These are phyloP conservation scores for Numida meleagris DNA, from an alignment of 2,113 vertebrate species.

Conservation along the genomic window DNA sequence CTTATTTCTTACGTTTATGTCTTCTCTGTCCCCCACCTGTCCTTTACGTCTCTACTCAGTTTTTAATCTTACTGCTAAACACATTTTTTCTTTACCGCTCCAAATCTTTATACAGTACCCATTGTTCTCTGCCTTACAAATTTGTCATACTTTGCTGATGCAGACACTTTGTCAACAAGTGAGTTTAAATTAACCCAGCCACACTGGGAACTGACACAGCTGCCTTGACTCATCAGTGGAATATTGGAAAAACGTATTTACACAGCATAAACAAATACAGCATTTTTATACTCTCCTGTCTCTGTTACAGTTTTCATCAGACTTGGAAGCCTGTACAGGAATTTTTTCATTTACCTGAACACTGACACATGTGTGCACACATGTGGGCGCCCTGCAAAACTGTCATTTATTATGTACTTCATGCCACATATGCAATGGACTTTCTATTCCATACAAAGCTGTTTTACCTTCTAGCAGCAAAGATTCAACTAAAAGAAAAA, in stretches of 20 bases:
- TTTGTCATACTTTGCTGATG: conserved; percentile 6
- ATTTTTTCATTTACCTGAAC: background rate
- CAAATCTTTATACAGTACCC: background rate
- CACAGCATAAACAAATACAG: background rate
- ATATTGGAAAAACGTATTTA: conserved; percentile 6
- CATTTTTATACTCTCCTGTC: background rate
- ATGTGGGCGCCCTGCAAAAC: background rate
- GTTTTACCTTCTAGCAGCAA: background rate
- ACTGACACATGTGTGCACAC: background rate
- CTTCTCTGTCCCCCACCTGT: background rate
- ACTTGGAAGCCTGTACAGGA: background rate
- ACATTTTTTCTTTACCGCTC: background rate
- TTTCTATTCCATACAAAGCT: background rate
- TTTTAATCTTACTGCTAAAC: background rate
- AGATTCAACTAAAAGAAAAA: background rate
- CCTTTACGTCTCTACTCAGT: background rate
- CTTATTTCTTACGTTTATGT: background rate
- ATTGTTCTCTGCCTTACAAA: background rate
- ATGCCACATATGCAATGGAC: background rate
- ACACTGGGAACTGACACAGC: background rate
- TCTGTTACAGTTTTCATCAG: conserved; percentile 5
- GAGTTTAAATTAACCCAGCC: conserved; percentile 31
- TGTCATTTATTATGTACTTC: background rate
- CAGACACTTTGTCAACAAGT: background rate
- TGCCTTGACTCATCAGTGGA: conserved; percentile 28